A percentile compares a stretch with the other conserved stretches of the same genome.
phyloP scores from a whole-genome alignment of 2,797 vertebrate species.

The Cephalopachus bancanus region DNA sequence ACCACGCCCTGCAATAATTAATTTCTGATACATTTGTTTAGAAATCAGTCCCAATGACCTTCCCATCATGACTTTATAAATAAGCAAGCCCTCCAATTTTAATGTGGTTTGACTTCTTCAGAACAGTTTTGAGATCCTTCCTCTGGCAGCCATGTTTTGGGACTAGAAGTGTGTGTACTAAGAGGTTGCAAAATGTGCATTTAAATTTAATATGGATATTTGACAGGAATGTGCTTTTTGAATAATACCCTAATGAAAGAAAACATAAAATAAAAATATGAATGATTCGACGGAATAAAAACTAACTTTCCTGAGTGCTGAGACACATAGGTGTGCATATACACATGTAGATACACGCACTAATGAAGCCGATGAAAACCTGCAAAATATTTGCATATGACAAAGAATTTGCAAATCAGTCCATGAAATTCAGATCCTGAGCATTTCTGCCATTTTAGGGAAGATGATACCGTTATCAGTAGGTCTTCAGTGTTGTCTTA shows the following conservation, averaged over 20 bases:
- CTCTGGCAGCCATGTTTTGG: accelerated
- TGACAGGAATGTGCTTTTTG: neutral
- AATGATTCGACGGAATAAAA: neutral
- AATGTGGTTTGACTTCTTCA: neutral
- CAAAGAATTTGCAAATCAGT: neutral
- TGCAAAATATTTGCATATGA: too few relatives aligned
- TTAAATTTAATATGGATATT: neutral
- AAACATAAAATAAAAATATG: neutral
- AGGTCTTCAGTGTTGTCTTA: accelerated
- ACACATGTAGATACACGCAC: accelerated
- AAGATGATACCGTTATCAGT: accelerated
- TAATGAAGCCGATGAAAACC: too few relatives aligned
- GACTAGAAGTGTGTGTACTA: neutral
- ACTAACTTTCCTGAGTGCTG: neutral
- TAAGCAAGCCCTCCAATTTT: neutral
- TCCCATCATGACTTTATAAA: neutral
- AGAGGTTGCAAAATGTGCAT: neutral
- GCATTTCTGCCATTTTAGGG: accelerated
- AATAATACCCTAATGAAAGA: neutral
- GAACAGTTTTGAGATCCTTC: neutral
- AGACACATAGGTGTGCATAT: accelerated
- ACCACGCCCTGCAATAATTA: too few relatives aligned
- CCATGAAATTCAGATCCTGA: neutral
- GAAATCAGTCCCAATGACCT: neutral
- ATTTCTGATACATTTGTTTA: neutral